Base-by-base conservation (phyloP, 23 tunicate genomes). In the Trididemnum clinides region DNA sequence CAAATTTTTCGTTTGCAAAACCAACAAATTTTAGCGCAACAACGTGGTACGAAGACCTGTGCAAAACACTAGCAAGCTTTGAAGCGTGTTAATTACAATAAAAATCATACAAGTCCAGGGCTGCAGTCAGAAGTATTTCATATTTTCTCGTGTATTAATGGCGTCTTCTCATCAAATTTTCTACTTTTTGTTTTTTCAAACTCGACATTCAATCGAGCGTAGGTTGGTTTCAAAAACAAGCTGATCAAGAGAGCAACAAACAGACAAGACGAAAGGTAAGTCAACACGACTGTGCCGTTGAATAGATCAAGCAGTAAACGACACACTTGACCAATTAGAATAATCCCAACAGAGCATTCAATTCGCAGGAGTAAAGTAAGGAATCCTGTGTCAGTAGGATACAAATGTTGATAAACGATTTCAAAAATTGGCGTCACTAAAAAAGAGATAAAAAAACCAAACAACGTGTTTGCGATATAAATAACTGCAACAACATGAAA, bases 341-440 rank as follows among this genome's bases (percentile, higher is more conserved):
- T 66, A 5, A n/a, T 66, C 2, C 7, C 75, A 66, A 66, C 10
- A 3, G 75, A 29, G 31, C 37, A 66, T 37, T 66, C 75, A 6
- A 66, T 66, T 29, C 37, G 36, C 7, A 66, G 37, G 6, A 66
- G 3, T 6, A 66, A 31, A 3, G 75, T 66, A 10, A 66, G 22
- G 31, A 66, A 66, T 5, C 75, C 75, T 29, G 37, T 66, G n/a
- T 66, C 75, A 29, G n/a, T 66, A 66, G 75, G 75, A 31, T 28
- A 66, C 75, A 66, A 5, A 31, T 66, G 75, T 20, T 66, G 75
- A 20, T 66, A 66, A 6, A 66, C 75, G 12, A 32, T 66, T 66
- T 66, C 75, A 32, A 66, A 66, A 66, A 66, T 29, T 29, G 75
- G 75, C 19, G 75, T 66, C 5, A 66, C 75, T 31, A 66, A 66